These are phyloP conservation scores for Orientallactaga sibirica DNA, from an alignment of 2,797 vertebrate species.

Conservation along the genomic window DNA sequence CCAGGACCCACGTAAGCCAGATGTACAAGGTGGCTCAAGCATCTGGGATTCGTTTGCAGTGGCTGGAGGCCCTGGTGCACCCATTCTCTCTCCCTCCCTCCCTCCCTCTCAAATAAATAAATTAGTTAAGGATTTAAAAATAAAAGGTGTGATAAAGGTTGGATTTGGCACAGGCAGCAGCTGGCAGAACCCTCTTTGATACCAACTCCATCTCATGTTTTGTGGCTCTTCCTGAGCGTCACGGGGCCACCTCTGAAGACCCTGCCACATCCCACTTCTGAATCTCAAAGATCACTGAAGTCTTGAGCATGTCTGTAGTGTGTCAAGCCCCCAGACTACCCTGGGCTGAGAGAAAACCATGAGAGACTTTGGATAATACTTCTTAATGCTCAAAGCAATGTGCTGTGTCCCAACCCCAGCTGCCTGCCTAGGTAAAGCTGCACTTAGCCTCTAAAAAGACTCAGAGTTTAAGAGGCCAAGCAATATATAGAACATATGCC, in stretches of 20 bases:
- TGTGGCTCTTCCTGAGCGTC: not conserved
- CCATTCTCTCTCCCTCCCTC: too few species aligned
- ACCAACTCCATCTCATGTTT: not conserved
- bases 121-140: too few species aligned
- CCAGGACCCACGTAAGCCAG: not conserved
- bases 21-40: too few species aligned
- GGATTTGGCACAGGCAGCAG: not conserved
- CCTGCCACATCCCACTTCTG: not conserved
- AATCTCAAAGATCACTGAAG: not conserved
- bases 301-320: not conserved
- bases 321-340: not conserved
- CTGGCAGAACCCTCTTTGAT: not conserved
- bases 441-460: slow-evolving; percentile 37
- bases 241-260: not conserved
- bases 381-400: not conserved
- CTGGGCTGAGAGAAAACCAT: not conserved
- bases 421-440: not conserved
- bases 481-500: not conserved
- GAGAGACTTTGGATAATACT: not conserved
- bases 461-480: not conserved
- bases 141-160: not conserved
- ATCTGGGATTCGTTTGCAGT: too few species aligned
- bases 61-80: too few species aligned
- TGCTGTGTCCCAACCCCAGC: not conserved
- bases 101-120: too few species aligned